These are phyloP conservation scores for Lipotes vexillifer DNA, from an alignment of 2,113 vertebrate species.

Conservation along the genomic window DNA sequence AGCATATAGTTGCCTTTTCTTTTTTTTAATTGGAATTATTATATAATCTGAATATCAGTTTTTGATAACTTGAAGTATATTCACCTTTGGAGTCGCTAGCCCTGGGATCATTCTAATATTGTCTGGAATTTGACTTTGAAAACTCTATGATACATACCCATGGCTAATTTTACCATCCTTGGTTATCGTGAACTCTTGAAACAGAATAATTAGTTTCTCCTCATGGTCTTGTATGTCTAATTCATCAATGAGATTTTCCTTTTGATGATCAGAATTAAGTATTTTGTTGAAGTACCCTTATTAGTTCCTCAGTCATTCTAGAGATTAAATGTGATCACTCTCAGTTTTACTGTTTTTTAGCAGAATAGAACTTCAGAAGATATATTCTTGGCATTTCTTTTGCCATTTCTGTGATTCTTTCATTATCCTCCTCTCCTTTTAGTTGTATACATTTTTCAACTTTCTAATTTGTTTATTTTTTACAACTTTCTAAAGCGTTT, in stretches of 20 bases:
- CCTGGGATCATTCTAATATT: neutral
- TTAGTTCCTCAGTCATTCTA: neutral
- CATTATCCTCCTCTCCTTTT: neutral
- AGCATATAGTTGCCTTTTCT: slow-evolving; percentile 39
- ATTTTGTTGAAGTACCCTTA: neutral
- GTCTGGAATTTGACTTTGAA: slow-evolving; percentile 1
- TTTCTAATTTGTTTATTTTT: neutral
- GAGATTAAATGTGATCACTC: neutral
- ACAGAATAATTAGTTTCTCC: neutral
- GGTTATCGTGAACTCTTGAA: neutral
- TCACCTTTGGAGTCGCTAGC: neutral
- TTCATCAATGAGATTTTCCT: neutral
- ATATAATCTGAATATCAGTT: slow-evolving; percentile 42
- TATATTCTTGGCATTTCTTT: neutral
- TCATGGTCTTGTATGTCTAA: slow-evolving; percentile 15
- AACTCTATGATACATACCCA: neutral
- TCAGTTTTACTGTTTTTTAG: neutral
- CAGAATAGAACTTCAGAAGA: neutral
- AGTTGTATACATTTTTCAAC: neutral
- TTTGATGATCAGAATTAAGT: slow-evolving; percentile 11
- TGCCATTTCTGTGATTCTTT: slow-evolving; percentile 19
- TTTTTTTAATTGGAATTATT: slow-evolving; percentile 37
- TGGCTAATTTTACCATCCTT: slow-evolving; percentile 7
- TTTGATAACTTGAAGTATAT: neutral
- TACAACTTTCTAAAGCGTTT: neutral